Evolutionary conservation across 2,888 invertebrate species (phyloP).

Genomic region (Eristalis arbustorum): DNA sequence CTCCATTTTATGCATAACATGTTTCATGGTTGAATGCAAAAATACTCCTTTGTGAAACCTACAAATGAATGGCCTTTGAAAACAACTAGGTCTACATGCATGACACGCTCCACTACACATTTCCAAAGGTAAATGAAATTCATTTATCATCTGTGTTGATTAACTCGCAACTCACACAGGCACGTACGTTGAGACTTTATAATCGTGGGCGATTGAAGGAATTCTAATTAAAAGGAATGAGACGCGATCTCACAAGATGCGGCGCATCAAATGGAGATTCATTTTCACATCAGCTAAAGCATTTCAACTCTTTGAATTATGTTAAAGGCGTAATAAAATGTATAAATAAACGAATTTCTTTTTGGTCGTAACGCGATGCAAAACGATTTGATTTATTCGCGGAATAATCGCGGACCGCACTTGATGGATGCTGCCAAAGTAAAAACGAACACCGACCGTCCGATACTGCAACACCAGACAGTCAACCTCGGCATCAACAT

Average conservation of each 20-base stretch:
- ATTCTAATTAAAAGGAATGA: slow-evolving; percentile 42
- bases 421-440: slow-evolving; percentile 69
- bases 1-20: no score
- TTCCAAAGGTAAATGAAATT: not conserved
- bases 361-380: slow-evolving; percentile 63
- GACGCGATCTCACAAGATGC: slow-evolving; percentile 28
- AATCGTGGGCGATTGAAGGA: slow-evolving; percentile 41
- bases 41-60: no score
- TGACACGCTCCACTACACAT: not conserved
- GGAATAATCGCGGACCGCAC: slow-evolving; percentile 68
- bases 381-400: slow-evolving; percentile 70
- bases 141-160: not conserved
- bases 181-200: not conserved
- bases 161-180: not conserved
- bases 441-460: slow-evolving; percentile 42
- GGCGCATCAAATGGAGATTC: slow-evolving; percentile 63
- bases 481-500: slow-evolving; percentile 10
- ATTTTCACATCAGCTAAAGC: slow-evolving; percentile 50
- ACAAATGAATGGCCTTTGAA: no score
- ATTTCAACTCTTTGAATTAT: slow-evolving; percentile 65
- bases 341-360: slow-evolving; percentile 68
- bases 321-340: slow-evolving; percentile 68
- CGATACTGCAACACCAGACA: slow-evolving; percentile 38
- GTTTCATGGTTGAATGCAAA: no score
- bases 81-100: not conserved